Percentiles rank a stretch among this genome's conserved stretches.
Conservation (phyloP, 2,113 vertebrate species). For the Eidolon helvum region DNA sequence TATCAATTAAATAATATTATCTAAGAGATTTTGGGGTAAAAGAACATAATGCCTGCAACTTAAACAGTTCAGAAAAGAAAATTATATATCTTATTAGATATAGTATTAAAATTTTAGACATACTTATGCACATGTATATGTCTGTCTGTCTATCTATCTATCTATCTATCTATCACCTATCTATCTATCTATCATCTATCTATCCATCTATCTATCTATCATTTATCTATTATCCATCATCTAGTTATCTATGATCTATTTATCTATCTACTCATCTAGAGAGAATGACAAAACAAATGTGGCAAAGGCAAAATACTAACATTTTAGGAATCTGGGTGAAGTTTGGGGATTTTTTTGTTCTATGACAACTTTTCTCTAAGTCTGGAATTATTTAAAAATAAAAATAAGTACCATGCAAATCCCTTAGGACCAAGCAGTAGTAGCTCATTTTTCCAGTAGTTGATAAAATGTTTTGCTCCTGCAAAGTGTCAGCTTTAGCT, state of each 20-base stretch:
- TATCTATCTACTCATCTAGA: neutral
- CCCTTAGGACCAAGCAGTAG: neutral
- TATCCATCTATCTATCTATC: neutral
- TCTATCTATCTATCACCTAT: neutral
- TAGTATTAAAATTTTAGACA: neutral
- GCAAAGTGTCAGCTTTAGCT: neutral
- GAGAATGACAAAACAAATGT: neutral
- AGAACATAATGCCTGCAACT: neutral
- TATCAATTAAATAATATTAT: neutral
- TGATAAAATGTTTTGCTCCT: neutral
- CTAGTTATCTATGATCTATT: too few species aligned
- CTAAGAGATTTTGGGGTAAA: neutral
- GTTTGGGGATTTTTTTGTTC: neutral
- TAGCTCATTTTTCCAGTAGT: neutral
- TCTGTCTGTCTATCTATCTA: neutral
- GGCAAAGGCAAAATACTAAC: neutral
- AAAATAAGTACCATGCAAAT: neutral
- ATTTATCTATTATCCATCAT: neutral
- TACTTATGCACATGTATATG: too few species aligned
- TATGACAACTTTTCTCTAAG: neutral
- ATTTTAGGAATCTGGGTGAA: neutral
- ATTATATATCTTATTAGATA: neutral
- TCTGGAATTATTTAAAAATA: conserved; percentile 28
- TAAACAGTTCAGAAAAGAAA: conserved; percentile 28
- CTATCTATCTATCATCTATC: neutral